Base-by-base conservation (phyloP, 2,113 vertebrate species). In the Corythoichthys intestinalis region DNA sequence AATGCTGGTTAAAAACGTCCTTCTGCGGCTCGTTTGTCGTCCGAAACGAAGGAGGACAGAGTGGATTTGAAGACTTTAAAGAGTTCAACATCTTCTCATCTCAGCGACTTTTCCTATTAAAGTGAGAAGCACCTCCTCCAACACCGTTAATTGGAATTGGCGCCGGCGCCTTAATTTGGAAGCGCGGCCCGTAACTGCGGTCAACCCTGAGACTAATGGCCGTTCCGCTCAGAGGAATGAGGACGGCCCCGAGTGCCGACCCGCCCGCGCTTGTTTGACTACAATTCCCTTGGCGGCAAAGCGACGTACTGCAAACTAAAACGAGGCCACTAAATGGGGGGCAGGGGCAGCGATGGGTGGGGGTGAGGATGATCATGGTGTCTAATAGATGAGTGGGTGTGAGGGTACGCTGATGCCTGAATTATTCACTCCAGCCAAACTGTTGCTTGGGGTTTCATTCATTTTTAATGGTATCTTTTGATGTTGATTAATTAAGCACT, bases 401-500 rank as follows among this genome's bases (percentile, higher is more conserved):
- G 83, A 54, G 84, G 83, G 72, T 85, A 83, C 88, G 87, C 84
- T 76, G 80, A 82, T 48, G 84, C 75, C 84, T 92, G 81, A 92
- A 91, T 91, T 82, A 92, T 92, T 91, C 89, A 88, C 87, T 85
- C 87, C 89, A 86, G 86, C 89, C 89, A 89, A 90, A 92, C 88
- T 90, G 88, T 89, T 91, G 91, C 91, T 92, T 47, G 82, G 78
- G 87, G 89, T 89, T 77, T 75, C 71, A 89, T 92, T 85, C 88
- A 90, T 92, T 87, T 92, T 92, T 91, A 91, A 92, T 92, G 88
- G 78, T 64, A 85, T 83, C 88, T 88, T 92, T 92, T 92, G 91
- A 92, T 90, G 90, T 90, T 89, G 85, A 91, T 89, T 92, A 92
- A 92, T 92, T 90, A 92, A 89, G 88, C 86, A 88, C 83, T 84